These are phyloP conservation scores for Reinhardtius hippoglossoides DNA, from an alignment of 2,113 vertebrate species.

Conservation along the genomic window DNA sequence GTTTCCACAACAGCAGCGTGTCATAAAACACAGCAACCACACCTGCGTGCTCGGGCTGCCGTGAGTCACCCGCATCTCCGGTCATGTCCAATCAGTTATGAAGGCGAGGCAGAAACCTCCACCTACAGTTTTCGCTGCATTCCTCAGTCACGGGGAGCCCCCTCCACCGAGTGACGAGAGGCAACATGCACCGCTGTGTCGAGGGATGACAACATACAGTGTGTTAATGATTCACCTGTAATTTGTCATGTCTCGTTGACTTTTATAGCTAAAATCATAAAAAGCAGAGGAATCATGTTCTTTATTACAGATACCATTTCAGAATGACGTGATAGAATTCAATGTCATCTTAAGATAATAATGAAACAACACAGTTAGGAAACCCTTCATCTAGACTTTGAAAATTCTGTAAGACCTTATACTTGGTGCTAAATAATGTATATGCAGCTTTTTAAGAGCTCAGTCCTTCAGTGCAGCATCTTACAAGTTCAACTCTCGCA, in stretches of 20 bases:
- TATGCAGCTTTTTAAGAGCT: too few species aligned
- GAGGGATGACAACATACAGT: constrained; percentile 40
- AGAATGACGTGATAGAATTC: neutral
- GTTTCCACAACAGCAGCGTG: constrained; percentile 56
- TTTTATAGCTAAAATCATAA: constrained; percentile 9
- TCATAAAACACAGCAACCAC: constrained; percentile 65
- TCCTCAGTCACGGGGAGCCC: constrained; percentile 48
- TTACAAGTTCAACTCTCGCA: too few species aligned
- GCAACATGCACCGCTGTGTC: constrained; percentile 41
- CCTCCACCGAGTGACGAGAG: constrained; percentile 46
- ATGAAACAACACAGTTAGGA: neutral
- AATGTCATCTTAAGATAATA: neutral
- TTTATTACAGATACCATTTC: neutral
- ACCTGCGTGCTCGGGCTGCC: constrained; percentile 39
- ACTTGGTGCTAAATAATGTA: too few species aligned
- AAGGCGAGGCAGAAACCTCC: constrained; percentile 60
- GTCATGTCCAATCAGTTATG: constrained; percentile 52
- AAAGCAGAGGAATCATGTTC: neutral
- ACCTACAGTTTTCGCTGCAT: constrained; percentile 46
- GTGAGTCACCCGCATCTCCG: constrained; percentile 61
- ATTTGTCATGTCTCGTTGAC: constrained; percentile 36
- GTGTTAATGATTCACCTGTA: constrained; percentile 35
- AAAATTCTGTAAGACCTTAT: too few species aligned
- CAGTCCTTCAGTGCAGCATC: too few species aligned
- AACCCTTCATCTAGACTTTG: too few species aligned